A percentile compares a stretch with the other conserved stretches of the same genome.
phyloP scores from a whole-genome alignment of 2,888 invertebrate genomes.

The Melinaea marsaeus region DNA sequence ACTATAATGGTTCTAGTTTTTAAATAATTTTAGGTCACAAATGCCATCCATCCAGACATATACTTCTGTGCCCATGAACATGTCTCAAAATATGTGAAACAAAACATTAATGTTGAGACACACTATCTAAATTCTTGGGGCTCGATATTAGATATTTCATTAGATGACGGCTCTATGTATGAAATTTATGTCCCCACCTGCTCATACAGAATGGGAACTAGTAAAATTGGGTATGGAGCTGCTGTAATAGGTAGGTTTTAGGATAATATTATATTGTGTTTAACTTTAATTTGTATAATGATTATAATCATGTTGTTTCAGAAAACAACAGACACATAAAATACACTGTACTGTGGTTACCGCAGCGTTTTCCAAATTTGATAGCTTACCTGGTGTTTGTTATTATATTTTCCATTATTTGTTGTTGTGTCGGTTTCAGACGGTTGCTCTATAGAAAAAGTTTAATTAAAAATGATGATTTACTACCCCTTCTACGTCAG shows the following conservation, averaged over 20 bases:
- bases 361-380: constrained; percentile 82
- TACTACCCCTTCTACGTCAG: constrained; percentile 29
- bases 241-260: constrained; percentile 83
- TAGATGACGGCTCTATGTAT: constrained; percentile 58
- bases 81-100: constrained; percentile 78
- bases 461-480: constrained; percentile 28
- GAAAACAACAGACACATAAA: constrained; percentile 78
- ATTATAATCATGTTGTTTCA: constrained; percentile 57
- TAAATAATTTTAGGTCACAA: constrained; percentile 78
- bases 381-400: constrained; percentile 70
- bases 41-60: constrained; percentile 70
- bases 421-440: constrained; percentile 27
- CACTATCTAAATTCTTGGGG: constrained; percentile 40
- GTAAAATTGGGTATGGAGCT: constrained; percentile 90
- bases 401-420: constrained; percentile 25
- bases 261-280: too few species aligned
- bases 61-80: constrained; percentile 84
- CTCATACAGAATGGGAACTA: constrained; percentile 97
- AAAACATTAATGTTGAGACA: constrained; percentile 45
- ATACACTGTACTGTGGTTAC: constrained; percentile 89
- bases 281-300: not conserved
- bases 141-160: constrained; percentile 44
- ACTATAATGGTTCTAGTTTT: not conserved
- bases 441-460: constrained; percentile 27
- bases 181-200: constrained; percentile 96